Conservation (phyloP, 2,888 invertebrate genomes). For the Perdita meconis region DNA sequence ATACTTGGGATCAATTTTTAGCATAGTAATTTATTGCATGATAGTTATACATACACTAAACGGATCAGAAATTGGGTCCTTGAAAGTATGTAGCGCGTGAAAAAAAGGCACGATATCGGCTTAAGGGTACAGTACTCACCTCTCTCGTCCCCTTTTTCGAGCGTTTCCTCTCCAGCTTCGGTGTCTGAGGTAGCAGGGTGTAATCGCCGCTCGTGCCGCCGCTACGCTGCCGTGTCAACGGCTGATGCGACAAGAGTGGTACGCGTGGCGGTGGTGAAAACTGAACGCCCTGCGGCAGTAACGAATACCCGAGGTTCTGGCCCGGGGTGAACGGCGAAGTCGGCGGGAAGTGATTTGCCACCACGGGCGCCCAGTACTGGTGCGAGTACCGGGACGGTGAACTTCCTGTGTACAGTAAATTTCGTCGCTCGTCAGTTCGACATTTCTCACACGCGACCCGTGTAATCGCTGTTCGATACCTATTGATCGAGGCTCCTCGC, state of each 20-base stretch:
- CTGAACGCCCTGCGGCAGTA: conserved; percentile 79
- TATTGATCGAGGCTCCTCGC: conserved; percentile 11
- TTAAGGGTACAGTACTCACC: conserved; percentile 67
- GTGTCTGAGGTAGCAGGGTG: conserved; percentile 81
- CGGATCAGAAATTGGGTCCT: too few relatives aligned
- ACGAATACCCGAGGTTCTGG: conserved; percentile 78
- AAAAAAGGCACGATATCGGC: not conserved
- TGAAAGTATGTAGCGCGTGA: not conserved
- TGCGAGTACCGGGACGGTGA: conserved; percentile 85
- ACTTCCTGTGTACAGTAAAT: conserved; percentile 81
- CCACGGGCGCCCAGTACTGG: conserved; percentile 89
- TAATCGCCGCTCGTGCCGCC: conserved; percentile 80
- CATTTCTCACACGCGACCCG: conserved; percentile 12
- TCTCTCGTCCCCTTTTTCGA: conserved; percentile 80
- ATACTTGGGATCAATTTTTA: too few relatives aligned
- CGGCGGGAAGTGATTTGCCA: conserved; percentile 90
- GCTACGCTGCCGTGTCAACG: conserved; percentile 79
- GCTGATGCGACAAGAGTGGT: conserved; percentile 73
- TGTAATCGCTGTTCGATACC: conserved; percentile 52
- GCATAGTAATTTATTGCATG: too few relatives aligned
- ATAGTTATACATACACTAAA: too few relatives aligned
- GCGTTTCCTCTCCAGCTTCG: conserved; percentile 81
- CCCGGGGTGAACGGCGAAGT: conserved; percentile 87
- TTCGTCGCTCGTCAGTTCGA: conserved; percentile 30
- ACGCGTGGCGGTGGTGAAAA: conserved; percentile 79